Evolutionary conservation across 2,113 vertebrate species (phyloP), one percentile per base, ranked within the genome.

Genomic region (Brachypteracias leptosomus): DNA sequence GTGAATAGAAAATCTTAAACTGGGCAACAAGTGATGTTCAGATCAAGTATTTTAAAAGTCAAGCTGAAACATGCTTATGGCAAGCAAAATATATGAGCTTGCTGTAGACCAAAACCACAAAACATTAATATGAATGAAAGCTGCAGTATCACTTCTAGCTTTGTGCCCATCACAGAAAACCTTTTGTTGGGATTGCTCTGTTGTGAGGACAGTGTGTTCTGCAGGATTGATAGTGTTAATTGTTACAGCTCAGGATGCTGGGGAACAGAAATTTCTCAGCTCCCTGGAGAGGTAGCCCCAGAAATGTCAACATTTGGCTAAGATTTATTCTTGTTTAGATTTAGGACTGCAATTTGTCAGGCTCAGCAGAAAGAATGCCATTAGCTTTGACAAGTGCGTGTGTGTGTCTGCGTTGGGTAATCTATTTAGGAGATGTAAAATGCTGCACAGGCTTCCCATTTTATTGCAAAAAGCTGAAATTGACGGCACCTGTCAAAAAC

Each of bases 251-350:
- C 44, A 58, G 67, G 31, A 75, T 79, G 66, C 40, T 33, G 42
- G 31, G 90, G 82, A 85, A 74, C 16, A 70, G 54, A 95, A 96
- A 92, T 92, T 87, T 87, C 73, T 81, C 29, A 67, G 65, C 38
- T 87, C 46, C 58, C 70, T 66, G 8, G 58, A 90, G 49, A 92
- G 26, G 11, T 2, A 70, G 42, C 17, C 66, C 44, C 66, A 76
- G 49, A 40, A 94, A 78, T 70, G 65, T 85, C 87, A 94, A 79
- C 90, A 52, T 70, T 70, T 74, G 44, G 52, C 38, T 78, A 84
- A 86, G 92, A 93, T 95, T 96, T 92, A 96, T 93, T 85, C 72
- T 79, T 94, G 90, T 94, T 96, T 94, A 84, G 82, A 79, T 87
- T 86, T 76, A 96, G 68, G 46, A 70, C 76, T 86, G 52, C 51